phyloP scores from a whole-genome alignment of 2,888 invertebrate species.

The Camptogramma bilineatum region DNA sequence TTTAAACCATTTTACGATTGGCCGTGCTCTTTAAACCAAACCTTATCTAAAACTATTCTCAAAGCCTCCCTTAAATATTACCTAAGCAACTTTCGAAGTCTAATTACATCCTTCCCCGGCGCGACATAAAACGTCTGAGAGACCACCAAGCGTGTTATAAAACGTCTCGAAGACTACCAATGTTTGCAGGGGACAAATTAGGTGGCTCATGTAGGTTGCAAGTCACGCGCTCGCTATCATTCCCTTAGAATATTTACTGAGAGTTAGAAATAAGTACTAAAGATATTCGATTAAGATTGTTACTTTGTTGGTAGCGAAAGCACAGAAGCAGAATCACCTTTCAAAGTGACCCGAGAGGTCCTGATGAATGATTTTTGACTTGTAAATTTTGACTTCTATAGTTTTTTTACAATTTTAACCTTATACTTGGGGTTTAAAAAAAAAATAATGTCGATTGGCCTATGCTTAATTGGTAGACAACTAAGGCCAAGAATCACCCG shows the following conservation, averaged over 20 bases:
- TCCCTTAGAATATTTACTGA: conserved; percentile 61
- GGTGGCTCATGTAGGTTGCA: conserved; percentile 58
- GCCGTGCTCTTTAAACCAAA: background rate
- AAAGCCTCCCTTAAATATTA: conserved; percentile 14
- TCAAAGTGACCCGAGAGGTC: no score
- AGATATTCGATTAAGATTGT: conserved; percentile 44
- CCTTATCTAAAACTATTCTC: conserved; percentile 1
- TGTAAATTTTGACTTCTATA: no score
- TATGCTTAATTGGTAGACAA: no score
- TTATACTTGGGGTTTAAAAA: no score
- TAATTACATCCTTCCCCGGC: conserved; percentile 29
- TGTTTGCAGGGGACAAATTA: conserved; percentile 67
- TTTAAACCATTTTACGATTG: no score
- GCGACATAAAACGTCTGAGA: conserved; percentile 33
- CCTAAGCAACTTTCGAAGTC: conserved; percentile 30
- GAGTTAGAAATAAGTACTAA: conserved; percentile 52
- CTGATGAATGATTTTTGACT: no score
- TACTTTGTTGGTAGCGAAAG: no score
- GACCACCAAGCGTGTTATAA: conserved; percentile 46
- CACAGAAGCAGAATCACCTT: no score
- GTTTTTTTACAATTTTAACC: no score
- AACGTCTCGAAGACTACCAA: conserved; percentile 25
- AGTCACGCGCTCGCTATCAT: conserved; percentile 67
- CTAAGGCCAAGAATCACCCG: no score
- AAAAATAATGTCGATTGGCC: no score